A percentile compares a stretch with the other conserved stretches of the same genome.
Evolutionary conservation across 2,797 vertebrate species (phyloP).

Genomic region (Tokudaia tokunoshimensis): DNA sequence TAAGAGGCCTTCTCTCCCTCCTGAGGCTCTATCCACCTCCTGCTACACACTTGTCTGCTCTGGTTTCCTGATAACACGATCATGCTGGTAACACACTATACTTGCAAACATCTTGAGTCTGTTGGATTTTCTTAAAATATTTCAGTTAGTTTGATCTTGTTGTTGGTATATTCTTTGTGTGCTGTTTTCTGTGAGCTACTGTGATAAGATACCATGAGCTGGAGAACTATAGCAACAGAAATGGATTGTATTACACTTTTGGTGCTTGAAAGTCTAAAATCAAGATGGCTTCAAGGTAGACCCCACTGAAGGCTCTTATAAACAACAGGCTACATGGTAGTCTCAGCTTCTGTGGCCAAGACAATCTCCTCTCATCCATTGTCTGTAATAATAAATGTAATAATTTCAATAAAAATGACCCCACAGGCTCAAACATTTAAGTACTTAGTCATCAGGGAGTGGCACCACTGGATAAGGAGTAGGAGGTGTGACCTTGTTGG

Average conservation of each 20-base stretch:
- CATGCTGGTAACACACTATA: background rate
- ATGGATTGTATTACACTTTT: background rate
- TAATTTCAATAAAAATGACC: background rate
- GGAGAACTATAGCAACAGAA: background rate
- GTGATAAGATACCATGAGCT: background rate
- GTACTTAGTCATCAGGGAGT: background rate
- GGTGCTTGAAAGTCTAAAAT: background rate
- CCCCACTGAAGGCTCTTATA: background rate
- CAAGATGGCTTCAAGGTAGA: background rate
- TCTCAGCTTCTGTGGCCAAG: fast-evolving
- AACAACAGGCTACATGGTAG: fast-evolving
- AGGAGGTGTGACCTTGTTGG: background rate
- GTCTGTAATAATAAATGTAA: background rate
- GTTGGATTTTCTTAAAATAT: constrained; percentile 72
- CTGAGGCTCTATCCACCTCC: background rate
- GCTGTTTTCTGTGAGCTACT: background rate
- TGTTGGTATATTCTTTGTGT: background rate
- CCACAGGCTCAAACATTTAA: background rate
- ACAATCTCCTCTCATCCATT: background rate
- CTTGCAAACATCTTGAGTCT: constrained; percentile 50
- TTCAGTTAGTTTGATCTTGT: constrained; percentile 42
- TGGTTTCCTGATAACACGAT: constrained; percentile 49
- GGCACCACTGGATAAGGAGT: background rate
- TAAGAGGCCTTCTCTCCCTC: constrained; percentile 42
- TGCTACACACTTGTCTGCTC: constrained; percentile 56